These are phyloP conservation scores for Argya squamiceps DNA, from an alignment of 2,797 vertebrate species.

Conservation along the genomic window DNA sequence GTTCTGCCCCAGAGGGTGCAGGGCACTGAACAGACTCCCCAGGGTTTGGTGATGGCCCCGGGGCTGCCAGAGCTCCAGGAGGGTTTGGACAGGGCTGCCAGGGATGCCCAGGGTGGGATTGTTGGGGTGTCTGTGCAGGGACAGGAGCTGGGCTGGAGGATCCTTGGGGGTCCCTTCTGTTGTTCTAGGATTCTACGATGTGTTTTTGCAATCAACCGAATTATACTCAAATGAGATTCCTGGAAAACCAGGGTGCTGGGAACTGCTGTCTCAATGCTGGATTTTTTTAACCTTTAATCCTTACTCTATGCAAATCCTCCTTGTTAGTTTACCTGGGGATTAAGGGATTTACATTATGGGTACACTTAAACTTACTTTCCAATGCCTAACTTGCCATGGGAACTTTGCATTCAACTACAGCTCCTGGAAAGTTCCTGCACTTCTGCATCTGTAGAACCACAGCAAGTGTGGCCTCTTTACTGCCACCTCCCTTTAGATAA, in stretches of 20 bases:
- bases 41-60: background rate
- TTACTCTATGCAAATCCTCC: background rate
- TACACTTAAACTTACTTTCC: background rate
- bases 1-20: background rate
- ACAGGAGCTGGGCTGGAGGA: fast-evolving
- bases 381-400: background rate
- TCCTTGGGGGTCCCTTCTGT: background rate
- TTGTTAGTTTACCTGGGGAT: background rate
- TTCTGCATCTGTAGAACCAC: background rate
- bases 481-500: background rate
- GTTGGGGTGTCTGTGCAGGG: background rate
- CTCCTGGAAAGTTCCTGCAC: background rate
- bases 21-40: background rate
- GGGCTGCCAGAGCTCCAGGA: background rate
- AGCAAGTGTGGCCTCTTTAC: background rate
- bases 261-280: background rate
- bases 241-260: background rate
- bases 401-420: background rate
- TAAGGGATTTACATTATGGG: background rate
- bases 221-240: background rate
- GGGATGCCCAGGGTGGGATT: background rate
- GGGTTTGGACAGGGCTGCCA: background rate
- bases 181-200: background rate
- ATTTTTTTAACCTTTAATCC: background rate
- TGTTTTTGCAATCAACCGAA: background rate